These are phyloP conservation scores for Solen grandis DNA, from an alignment of 1,140 invertebrate species.

Conservation along the genomic window DNA sequence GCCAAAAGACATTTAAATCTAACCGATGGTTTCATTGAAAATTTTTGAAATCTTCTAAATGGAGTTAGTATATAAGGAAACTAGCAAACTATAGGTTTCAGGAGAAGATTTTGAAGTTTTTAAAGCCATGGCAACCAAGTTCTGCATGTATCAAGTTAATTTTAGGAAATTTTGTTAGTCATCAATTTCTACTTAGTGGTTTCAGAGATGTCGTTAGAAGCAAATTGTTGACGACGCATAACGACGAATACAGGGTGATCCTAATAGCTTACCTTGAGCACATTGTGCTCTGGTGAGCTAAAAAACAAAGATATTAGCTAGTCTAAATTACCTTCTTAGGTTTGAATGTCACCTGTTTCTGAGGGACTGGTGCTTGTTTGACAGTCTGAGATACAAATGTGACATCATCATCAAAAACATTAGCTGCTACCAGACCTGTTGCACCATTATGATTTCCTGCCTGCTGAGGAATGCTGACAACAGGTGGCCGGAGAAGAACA, in stretches of 20 bases:
- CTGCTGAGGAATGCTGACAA: too few relatives aligned
- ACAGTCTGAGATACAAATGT: conserved; percentile 25
- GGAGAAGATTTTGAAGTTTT: neutral
- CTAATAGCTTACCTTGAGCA: too few relatives aligned
- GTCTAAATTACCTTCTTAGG: conserved; percentile 8
- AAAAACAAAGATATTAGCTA: neutral
- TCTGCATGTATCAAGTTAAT: neutral
- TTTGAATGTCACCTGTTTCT: neutral
- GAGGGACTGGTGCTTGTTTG: too few relatives aligned
- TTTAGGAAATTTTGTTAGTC: neutral
- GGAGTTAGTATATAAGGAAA: neutral
- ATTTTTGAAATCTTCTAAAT: neutral
- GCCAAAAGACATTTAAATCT: too few relatives aligned
- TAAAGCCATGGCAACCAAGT: neutral
- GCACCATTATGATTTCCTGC: too few relatives aligned
- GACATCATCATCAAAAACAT: conserved; percentile 1
- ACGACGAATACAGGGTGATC: too few relatives aligned
- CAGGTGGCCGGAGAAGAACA: neutral
- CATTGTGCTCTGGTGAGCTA: neutral
- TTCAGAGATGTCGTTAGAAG: too few relatives aligned
- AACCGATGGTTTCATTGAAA: neutral
- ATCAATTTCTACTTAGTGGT: too few relatives aligned
- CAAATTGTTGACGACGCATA: too few relatives aligned
- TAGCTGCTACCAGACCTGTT: neutral
- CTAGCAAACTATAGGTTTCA: neutral